These are phyloP conservation scores for Sitodiplosis mosellana DNA, from an alignment of 1,140 invertebrate genomes.

Conservation along the genomic window DNA sequence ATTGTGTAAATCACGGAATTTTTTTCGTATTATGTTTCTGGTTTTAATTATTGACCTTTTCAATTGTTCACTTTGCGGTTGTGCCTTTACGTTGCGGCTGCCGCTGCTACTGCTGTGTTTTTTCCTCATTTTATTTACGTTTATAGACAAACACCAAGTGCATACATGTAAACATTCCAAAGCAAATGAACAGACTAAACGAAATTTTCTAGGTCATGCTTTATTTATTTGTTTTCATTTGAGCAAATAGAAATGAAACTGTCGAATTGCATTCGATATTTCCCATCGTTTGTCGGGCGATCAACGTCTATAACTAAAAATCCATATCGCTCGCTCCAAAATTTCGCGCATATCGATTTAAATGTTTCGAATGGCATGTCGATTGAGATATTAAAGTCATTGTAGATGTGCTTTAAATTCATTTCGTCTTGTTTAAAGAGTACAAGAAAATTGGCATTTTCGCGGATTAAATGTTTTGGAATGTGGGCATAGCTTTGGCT, in stretches of 20 bases:
- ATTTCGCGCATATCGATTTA: slow-evolving; percentile 14
- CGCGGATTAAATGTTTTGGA: slow-evolving; percentile 24
- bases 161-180: too few species aligned
- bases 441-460: slow-evolving; percentile 24
- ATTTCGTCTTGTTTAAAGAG: slow-evolving; percentile 26
- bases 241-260: not conserved
- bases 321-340: slow-evolving; percentile 14
- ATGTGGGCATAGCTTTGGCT: too few species aligned
- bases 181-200: too few species aligned
- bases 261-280: slow-evolving; percentile 17
- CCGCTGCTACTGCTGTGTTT: too few species aligned
- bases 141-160: too few species aligned
- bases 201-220: too few species aligned
- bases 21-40: slow-evolving; percentile 3
- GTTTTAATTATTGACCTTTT: slow-evolving; percentile 1
- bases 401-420: slow-evolving; percentile 26
- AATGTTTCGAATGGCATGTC: slow-evolving; percentile 21
- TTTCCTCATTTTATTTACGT: too few species aligned
- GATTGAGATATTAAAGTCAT: too few species aligned
- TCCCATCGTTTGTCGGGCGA: slow-evolving; percentile 10
- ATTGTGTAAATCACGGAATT: slow-evolving; percentile 5
- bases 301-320: slow-evolving; percentile 20
- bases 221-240: not conserved
- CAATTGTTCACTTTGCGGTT: not conserved
- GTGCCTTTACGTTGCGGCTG: too few species aligned